phyloP scores from a whole-genome alignment of 2,797 vertebrate species.

The Crypturellus tataupa region DNA sequence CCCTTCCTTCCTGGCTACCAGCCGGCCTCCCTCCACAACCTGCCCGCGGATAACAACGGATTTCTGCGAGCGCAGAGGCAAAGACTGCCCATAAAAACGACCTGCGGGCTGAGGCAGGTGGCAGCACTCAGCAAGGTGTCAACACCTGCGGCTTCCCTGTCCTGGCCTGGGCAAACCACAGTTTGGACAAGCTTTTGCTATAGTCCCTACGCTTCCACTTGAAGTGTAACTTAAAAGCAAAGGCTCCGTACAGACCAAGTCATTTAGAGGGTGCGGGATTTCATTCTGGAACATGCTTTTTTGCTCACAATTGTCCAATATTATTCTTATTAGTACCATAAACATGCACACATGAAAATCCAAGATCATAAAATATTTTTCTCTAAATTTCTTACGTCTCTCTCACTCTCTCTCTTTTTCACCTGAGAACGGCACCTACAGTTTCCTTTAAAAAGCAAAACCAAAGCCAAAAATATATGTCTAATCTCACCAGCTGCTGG shows the following conservation, averaged over 20 bases:
- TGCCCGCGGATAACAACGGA: neutral
- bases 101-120: neutral
- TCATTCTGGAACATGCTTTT: constrained; percentile 77
- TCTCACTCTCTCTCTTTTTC: constrained; percentile 80
- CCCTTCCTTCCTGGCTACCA: neutral
- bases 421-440: constrained; percentile 89
- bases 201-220: constrained; percentile 50
- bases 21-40: neutral
- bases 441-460: constrained; percentile 80
- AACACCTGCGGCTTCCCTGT: neutral
- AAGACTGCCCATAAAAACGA: neutral
- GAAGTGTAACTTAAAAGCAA: constrained; percentile 81
- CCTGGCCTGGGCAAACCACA: neutral
- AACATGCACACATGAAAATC: constrained; percentile 78
- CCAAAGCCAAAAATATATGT: constrained; percentile 74
- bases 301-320: constrained; percentile 75
- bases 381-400: constrained; percentile 82
- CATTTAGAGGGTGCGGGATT: constrained; percentile 75
- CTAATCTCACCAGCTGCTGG: constrained; percentile 85
- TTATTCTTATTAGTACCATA: constrained; percentile 83
- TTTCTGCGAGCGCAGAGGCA: neutral
- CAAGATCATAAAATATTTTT: constrained; percentile 83
- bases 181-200: neutral
- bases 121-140: neutral
- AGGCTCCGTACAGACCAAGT: constrained; percentile 72